phyloP scores from a whole-genome alignment of 2,797 vertebrate genomes.

The Enteromius fasciolatus region DNA sequence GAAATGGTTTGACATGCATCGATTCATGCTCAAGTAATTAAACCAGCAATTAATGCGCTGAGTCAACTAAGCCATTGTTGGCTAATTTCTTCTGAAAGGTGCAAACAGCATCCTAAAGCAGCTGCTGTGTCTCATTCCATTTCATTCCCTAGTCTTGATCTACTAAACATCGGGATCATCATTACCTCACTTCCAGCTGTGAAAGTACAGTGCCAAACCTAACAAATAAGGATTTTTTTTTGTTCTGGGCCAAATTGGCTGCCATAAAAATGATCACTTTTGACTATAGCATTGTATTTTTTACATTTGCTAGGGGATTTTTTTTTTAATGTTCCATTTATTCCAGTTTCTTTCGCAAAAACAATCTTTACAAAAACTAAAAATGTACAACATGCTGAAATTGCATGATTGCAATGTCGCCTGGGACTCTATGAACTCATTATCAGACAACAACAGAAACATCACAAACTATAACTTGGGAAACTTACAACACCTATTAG shows the following conservation, averaged over 20 bases:
- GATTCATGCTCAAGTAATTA: not conserved
- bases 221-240: constrained; percentile 1
- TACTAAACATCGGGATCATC: not conserved
- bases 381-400: no score
- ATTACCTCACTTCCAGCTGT: constrained; percentile 1
- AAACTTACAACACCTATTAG: no score
- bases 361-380: no score
- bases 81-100: not conserved
- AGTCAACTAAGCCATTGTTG: not conserved
- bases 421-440: not conserved
- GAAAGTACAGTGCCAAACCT: not conserved
- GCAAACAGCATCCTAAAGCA: not conserved
- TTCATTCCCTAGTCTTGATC: not conserved
- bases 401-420: no score
- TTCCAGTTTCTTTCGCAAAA: no score
- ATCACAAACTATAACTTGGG: no score
- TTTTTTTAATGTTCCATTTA: not conserved
- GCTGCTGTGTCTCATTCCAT: not conserved
- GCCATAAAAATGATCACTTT: not conserved
- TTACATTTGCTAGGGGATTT: not conserved
- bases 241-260: not conserved
- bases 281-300: not conserved
- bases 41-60: not conserved
- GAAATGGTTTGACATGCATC: not conserved
- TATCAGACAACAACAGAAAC: not conserved